phyloP scores from a whole-genome alignment of 2,113 vertebrate species.

The Solenodon paradoxus region DNA sequence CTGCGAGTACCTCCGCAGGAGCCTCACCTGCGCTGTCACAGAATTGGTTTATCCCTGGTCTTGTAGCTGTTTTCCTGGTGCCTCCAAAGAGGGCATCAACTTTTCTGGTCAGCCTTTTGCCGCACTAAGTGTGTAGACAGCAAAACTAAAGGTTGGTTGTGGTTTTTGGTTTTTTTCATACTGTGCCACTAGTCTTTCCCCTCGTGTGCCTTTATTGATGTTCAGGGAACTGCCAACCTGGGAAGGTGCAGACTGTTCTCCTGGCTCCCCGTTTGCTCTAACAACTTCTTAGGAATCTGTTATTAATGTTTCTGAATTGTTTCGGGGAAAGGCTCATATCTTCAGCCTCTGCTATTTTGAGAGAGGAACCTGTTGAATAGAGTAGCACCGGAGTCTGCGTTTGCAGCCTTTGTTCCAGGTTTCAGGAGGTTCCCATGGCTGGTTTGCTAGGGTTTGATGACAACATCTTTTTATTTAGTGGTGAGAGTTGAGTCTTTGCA shows the following conservation, averaged over 20 bases:
- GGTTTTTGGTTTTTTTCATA: neutral
- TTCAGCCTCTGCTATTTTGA: neutral
- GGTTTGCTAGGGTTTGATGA: neutral
- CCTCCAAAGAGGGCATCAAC: neutral
- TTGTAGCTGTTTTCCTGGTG: neutral
- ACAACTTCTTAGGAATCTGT: neutral
- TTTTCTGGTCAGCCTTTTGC: neutral
- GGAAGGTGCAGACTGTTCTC: neutral
- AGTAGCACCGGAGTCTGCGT: neutral
- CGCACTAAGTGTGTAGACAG: neutral
- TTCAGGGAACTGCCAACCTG: neutral
- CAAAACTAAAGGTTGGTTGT: neutral
- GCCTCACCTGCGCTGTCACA: fast-evolving
- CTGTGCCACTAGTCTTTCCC: neutral
- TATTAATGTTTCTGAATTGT: neutral
- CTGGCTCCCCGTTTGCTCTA: neutral
- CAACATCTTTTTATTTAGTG: neutral
- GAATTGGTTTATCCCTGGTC: neutral
- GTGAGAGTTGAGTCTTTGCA: neutral
- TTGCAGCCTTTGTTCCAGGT: neutral
- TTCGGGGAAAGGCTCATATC: neutral
- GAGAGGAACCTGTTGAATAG: neutral
- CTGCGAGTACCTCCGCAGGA: neutral
- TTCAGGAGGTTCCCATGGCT: neutral
- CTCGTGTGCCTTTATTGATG: neutral